Percentiles rank a stretch among this genome's conserved stretches.
phyloP scores from a whole-genome alignment of 2,113 vertebrate genomes.

The Probosciger aterrimus region DNA sequence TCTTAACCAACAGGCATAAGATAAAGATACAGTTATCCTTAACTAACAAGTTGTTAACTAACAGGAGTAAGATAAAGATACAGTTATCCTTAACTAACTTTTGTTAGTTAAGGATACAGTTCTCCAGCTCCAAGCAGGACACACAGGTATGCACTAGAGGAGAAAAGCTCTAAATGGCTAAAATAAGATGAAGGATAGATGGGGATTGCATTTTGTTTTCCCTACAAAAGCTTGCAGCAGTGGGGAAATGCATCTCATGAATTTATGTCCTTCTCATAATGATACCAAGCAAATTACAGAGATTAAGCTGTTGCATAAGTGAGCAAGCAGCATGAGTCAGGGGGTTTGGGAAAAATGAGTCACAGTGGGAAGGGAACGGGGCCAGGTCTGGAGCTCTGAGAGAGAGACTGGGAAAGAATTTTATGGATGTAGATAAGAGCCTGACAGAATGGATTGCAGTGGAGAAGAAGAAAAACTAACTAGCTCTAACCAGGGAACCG shows the following conservation, averaged over 20 bases:
- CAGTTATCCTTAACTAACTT: neutral
- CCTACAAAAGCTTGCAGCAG: neutral
- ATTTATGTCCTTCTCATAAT: slow-evolving; percentile 63
- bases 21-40: neutral
- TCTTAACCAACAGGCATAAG: neutral
- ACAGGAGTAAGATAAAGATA: neutral
- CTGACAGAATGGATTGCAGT: neutral
- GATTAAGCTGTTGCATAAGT: slow-evolving; percentile 80
- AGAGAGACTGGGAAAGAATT: slow-evolving; percentile 30
- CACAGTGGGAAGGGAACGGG: slow-evolving; percentile 37
- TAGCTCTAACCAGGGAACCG: neutral
- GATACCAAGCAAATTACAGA: slow-evolving; percentile 70
- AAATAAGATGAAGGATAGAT: neutral
- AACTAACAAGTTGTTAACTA: no score
- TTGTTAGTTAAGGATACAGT: neutral
- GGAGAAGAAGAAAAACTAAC: neutral
- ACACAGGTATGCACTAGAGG: neutral
- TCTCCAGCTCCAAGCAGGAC: neutral
- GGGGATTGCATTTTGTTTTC: neutral
- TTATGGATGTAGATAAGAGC: slow-evolving; percentile 50
- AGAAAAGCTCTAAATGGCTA: neutral
- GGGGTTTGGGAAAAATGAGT: slow-evolving; percentile 80
- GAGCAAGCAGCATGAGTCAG: slow-evolving; percentile 76
- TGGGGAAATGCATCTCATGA: slow-evolving; percentile 26
- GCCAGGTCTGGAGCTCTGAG: slow-evolving; percentile 62